Evolutionary conservation across 1,140 invertebrate genomes (phyloP).

Genomic region (Zaprionus taronus): DNA sequence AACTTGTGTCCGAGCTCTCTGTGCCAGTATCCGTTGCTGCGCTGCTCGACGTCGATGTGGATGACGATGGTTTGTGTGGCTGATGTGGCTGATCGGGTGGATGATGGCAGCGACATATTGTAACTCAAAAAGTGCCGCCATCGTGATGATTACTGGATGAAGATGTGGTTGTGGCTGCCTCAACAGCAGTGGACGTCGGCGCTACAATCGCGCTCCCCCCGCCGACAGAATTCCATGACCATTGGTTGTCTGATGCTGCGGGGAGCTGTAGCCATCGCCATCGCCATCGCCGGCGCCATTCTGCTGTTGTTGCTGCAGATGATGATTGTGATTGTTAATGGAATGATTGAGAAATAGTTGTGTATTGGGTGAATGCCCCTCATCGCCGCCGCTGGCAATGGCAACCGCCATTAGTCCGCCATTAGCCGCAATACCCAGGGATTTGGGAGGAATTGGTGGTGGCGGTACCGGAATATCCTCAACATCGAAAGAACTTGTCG

Average conservation of each 20-base stretch:
- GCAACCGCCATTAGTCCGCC: constrained; percentile 24
- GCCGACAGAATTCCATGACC: constrained; percentile 37
- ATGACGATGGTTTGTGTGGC: constrained; percentile 80
- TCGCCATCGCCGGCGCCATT: constrained; percentile 49
- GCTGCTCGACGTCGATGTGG: constrained; percentile 66
- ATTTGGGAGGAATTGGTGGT: constrained; percentile 80
- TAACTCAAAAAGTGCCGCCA: constrained; percentile 84
- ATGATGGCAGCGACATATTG: constrained; percentile 84
- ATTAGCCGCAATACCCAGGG: constrained; percentile 63
- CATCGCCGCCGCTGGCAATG: constrained; percentile 38
- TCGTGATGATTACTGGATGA: constrained; percentile 71
- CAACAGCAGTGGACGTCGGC: constrained; percentile 46
- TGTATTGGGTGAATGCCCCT: constrained; percentile 64
- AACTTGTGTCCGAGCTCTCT: constrained; percentile 60
- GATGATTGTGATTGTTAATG: constrained; percentile 61
- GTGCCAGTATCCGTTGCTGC: constrained; percentile 53
- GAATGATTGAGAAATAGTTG: constrained; percentile 67
- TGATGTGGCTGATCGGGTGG: constrained; percentile 76
- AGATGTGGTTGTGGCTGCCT: constrained; percentile 47
- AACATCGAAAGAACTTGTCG: constrained; percentile 75
- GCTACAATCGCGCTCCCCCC: constrained; percentile 1
- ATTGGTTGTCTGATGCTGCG: constrained; percentile 53
- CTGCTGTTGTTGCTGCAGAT: constrained; percentile 55
- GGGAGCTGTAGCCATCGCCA: constrained; percentile 52
- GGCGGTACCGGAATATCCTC: constrained; percentile 78